phyloP scores from a whole-genome alignment of 2,888 invertebrate genomes.

The Resseliella maxima region DNA sequence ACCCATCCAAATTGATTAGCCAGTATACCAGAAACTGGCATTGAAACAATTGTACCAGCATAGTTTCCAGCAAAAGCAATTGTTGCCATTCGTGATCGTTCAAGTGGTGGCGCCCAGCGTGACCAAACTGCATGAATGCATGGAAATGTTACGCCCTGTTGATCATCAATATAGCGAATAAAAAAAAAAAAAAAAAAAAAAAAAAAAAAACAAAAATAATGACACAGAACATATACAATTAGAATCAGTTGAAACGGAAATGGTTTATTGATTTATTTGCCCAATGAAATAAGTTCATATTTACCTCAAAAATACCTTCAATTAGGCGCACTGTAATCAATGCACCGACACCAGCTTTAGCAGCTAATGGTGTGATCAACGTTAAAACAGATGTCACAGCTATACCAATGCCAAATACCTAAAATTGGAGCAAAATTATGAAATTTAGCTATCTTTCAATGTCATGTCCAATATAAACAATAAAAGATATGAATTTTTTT shows the following conservation, averaged over 20 bases:
- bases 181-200: background rate
- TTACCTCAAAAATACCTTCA: conserved; percentile 78
- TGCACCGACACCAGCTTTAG: conserved; percentile 62
- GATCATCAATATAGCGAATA: too few relatives aligned
- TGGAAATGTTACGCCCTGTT: conserved; percentile 67
- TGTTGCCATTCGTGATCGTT: conserved; percentile 82
- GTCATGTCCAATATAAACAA: too few relatives aligned
- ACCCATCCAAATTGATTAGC: conserved; percentile 81
- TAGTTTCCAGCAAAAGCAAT: conserved; percentile 88
- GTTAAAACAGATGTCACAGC: conserved; percentile 83
- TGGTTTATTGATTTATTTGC: background rate
- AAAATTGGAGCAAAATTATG: conserved; percentile 18
- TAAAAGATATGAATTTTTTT: too few relatives aligned
- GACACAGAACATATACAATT: background rate
- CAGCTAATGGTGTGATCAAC: conserved; percentile 81
- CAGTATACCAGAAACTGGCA: conserved; percentile 81
- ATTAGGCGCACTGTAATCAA: conserved; percentile 75
- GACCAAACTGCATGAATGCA: conserved; percentile 85
- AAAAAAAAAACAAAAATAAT: too few relatives aligned
- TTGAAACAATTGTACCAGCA: conserved; percentile 85
- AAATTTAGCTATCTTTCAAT: too few relatives aligned
- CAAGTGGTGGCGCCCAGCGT: conserved; percentile 83
- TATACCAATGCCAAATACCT: conserved; percentile 80
- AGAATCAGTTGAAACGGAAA: background rate
- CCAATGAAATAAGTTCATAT: background rate